These are phyloP conservation scores for Tetraodon nigroviridis DNA, from an alignment of 2,113 vertebrate species.

Conservation along the genomic window DNA sequence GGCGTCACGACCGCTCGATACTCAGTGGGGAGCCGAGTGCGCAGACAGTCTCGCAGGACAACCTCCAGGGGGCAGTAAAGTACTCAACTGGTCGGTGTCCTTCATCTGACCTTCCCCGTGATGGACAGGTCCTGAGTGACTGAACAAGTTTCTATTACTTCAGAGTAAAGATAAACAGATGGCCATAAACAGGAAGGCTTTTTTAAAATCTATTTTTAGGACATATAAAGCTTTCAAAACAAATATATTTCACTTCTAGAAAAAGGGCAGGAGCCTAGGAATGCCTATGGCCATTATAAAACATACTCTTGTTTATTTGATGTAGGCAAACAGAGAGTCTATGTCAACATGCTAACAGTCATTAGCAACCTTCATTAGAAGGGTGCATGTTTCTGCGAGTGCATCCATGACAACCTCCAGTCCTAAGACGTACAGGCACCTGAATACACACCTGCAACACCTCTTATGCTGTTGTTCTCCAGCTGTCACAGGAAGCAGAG, in stretches of 20 bases:
- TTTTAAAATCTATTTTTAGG: neutral
- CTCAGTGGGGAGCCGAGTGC: constrained; percentile 32
- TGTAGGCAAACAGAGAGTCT: no score
- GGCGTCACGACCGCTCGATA: constrained; percentile 30
- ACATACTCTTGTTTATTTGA: no score
- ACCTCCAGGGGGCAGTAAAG: neutral
- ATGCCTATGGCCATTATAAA: no score
- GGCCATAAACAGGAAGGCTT: neutral
- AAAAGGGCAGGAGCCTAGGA: no score
- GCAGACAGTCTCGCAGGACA: constrained; percentile 7
- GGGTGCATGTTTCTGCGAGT: neutral
- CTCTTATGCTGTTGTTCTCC: neutral
- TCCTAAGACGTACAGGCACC: neutral
- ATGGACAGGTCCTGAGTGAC: constrained; percentile 10
- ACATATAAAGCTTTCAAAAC: neutral
- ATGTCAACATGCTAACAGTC: no score
- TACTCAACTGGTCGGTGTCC: constrained; percentile 9
- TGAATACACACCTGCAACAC: neutral
- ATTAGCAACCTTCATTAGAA: no score
- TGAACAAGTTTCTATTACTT: neutral
- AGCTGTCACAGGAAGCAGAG: constrained; percentile 21
- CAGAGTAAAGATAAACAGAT: no score
- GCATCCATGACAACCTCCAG: no score
- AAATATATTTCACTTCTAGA: no score
- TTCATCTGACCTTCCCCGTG: constrained; percentile 30